These are phyloP conservation scores for Diploptera punctata DNA, from an alignment of 2,888 invertebrate species.

Conservation along the genomic window DNA sequence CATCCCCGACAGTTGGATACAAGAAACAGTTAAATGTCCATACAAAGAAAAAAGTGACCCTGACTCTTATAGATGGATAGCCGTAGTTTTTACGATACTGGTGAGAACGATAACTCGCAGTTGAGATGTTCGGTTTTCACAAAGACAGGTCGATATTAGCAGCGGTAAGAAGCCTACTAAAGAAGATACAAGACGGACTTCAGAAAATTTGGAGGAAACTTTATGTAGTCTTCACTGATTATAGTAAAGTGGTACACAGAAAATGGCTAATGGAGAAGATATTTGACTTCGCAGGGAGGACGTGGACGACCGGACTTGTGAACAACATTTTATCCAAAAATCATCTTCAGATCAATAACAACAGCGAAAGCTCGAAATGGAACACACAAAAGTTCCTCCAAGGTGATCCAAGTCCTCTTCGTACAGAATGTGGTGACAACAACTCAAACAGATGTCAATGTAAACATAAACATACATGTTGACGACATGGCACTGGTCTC, in stretches of 20 bases:
- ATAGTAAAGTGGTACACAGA: neutral
- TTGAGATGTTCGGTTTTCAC: too few species aligned
- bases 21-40: too few species aligned
- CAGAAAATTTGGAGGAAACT: too few species aligned
- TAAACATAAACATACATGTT: neutral
- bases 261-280: neutral
- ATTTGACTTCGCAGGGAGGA: neutral
- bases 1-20: too few species aligned
- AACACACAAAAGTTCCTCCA: neutral
- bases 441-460: neutral
- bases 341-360: neutral
- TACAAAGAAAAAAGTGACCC: neutral
- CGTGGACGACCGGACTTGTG: neutral
- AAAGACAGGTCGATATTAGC: too few species aligned
- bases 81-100: too few species aligned
- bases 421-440: neutral
- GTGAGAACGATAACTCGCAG: too few species aligned
- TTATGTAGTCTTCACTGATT: too few species aligned
- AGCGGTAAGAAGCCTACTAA: too few species aligned
- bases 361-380: conserved; percentile 10
- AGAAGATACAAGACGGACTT: too few species aligned
- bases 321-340: neutral
- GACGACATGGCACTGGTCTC: neutral
- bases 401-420: neutral
- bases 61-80: too few species aligned